These are phyloP conservation scores for Atopsyche davidsoni DNA, from an alignment of 1,140 invertebrate genomes.

Conservation along the genomic window DNA sequence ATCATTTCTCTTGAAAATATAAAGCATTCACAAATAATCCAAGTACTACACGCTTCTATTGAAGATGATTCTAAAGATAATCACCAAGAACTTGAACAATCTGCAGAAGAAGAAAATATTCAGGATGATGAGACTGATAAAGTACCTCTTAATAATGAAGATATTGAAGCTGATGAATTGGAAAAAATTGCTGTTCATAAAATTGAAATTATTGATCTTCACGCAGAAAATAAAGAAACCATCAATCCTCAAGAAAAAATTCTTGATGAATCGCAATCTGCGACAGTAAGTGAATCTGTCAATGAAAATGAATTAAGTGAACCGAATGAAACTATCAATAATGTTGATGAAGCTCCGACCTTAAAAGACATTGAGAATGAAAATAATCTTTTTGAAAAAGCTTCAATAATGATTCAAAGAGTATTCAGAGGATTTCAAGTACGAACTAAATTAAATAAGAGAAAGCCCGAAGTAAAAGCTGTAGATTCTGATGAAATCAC, in stretches of 20 bases:
- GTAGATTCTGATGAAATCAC: too few relatives aligned
- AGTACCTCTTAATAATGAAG: neutral
- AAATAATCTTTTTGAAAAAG: constrained; percentile 16
- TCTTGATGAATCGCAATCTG: too few relatives aligned
- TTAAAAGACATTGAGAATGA: too few relatives aligned
- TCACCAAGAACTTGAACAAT: neutral
- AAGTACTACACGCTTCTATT: neutral
- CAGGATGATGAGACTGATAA: neutral
- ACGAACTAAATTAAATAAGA: constrained; percentile 14
- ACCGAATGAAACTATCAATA: too few relatives aligned
- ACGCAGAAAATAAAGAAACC: neutral
- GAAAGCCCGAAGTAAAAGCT: constrained; percentile 2
- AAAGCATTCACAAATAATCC: neutral
- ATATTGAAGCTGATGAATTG: neutral
- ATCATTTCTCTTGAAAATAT: neutral
- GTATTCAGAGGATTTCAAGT: constrained; percentile 23
- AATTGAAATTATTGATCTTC: neutral
- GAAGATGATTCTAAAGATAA: neutral
- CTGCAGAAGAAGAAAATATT: neutral
- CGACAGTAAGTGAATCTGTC: too few relatives aligned
- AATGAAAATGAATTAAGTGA: too few relatives aligned
- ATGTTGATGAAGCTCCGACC: too few relatives aligned
- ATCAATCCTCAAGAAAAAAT: too few relatives aligned
- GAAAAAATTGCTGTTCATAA: neutral
- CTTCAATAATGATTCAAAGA: constrained; percentile 25